Conservation (phyloP, 2,888 invertebrate species). For the Unio pictorum region DNA sequence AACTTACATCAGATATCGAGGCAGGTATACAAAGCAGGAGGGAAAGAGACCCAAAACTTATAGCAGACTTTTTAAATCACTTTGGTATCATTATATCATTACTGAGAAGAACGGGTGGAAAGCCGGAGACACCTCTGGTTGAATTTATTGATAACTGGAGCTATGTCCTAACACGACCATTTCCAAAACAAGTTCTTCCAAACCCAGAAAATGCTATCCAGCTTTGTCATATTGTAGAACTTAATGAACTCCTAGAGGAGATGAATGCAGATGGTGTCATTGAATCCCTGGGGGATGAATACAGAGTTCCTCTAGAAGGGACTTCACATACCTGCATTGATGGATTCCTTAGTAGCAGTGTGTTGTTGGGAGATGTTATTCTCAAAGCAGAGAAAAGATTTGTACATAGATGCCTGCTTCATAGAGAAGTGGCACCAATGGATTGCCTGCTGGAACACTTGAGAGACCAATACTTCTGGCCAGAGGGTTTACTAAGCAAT, state of each 20-base stretch:
- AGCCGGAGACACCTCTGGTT: conserved; percentile 19
- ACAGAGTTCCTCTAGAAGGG: conserved; percentile 13
- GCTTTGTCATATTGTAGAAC: conserved; percentile 33
- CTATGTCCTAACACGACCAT: conserved; percentile 12
- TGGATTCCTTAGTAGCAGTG: conserved; percentile 1
- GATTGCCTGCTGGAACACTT: too few relatives aligned
- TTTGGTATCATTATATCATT: conserved; percentile 38
- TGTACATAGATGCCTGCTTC: background rate
- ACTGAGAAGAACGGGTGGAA: conserved; percentile 34
- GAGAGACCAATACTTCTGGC: too few relatives aligned
- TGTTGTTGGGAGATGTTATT: too few relatives aligned
- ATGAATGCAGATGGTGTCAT: conserved; percentile 31
- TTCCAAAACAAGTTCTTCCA: conserved; percentile 28
- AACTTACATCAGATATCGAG: conserved; percentile 18
- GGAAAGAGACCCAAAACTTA: conserved; percentile 14
- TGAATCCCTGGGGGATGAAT: conserved; percentile 28
- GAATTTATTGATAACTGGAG: conserved; percentile 33
- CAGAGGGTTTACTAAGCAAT: too few relatives aligned
- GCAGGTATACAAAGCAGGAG: conserved; percentile 17
- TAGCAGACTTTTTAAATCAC: conserved; percentile 24
- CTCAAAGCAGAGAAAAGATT: too few relatives aligned
- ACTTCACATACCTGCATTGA: conserved; percentile 15
- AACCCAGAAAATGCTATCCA: conserved; percentile 27
- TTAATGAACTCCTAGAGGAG: conserved; percentile 38
- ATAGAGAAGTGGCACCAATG: too few relatives aligned